Evolutionary conservation across 2,113 vertebrate genomes (phyloP).

Genomic region (Semnopithecus entellus): DNA sequence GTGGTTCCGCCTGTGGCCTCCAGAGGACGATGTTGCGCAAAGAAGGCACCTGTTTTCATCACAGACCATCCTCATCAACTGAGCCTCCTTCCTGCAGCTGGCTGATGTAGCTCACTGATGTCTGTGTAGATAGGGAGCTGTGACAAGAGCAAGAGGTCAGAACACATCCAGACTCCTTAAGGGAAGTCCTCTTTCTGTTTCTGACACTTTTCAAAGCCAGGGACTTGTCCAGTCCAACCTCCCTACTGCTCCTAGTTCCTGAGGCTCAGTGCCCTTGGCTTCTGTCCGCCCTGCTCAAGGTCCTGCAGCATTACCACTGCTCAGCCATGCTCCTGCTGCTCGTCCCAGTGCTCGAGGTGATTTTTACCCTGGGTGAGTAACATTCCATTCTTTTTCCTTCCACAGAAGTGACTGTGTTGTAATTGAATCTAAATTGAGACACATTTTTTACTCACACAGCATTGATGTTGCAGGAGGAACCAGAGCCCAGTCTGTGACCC

Average conservation of each 20-base stretch:
- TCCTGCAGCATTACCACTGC: accelerated
- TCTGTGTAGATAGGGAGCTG: background rate
- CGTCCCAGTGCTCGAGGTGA: background rate
- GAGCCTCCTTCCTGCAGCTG: background rate
- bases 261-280: background rate
- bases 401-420: background rate
- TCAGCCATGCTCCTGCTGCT: background rate
- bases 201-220: background rate
- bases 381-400: background rate
- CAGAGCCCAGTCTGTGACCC: background rate
- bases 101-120: background rate
- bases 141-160: background rate
- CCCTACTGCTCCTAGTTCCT: accelerated
- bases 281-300: background rate
- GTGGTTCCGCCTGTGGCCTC: no score
- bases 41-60: background rate
- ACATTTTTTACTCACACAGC: background rate
- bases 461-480: slow-evolving; percentile 40
- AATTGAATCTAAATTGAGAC: background rate
- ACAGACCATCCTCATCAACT: background rate
- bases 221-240: no score
- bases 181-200: background rate
- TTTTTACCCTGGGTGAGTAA: background rate
- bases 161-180: background rate
- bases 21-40: background rate